Conservation (phyloP, 2,797 vertebrate species). For the Strix occidentalis region DNA sequence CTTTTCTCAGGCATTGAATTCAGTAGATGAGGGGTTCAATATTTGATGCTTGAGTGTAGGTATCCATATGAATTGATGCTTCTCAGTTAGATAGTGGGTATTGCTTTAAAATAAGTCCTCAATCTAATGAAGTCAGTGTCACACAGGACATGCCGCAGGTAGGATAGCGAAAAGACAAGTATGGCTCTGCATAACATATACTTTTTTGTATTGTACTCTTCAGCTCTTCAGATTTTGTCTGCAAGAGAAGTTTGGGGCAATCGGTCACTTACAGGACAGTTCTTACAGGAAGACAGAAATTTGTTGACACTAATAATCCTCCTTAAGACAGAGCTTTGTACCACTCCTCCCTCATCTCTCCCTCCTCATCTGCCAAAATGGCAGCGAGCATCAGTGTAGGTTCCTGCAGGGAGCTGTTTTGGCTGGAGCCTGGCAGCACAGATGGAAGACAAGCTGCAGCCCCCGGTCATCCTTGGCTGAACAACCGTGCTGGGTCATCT, state of each 20-base stretch:
- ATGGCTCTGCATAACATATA: background rate
- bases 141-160: background rate
- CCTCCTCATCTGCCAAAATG: conserved; percentile 42
- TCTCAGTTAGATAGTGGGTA: background rate
- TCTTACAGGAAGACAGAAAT: conserved; percentile 42
- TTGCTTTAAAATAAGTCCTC: conserved; percentile 26
- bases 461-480: background rate
- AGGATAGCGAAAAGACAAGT: background rate
- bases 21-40: background rate
- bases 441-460: conserved; percentile 3
- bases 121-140: background rate
- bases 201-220: background rate
- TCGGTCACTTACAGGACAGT: background rate
- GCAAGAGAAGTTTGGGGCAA: background rate
- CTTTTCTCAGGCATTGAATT: background rate
- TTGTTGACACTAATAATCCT: conserved; percentile 31
- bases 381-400: background rate
- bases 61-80: background rate
- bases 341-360: background rate
- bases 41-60: background rate
- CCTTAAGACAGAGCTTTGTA: conserved; percentile 26
- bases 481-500: background rate
- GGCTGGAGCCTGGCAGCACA: conserved; percentile 29
- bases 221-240: conserved; percentile 2
- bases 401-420: background rate